phyloP scores from a whole-genome alignment of 2,797 vertebrate species.

The Cuniculus paca region DNA sequence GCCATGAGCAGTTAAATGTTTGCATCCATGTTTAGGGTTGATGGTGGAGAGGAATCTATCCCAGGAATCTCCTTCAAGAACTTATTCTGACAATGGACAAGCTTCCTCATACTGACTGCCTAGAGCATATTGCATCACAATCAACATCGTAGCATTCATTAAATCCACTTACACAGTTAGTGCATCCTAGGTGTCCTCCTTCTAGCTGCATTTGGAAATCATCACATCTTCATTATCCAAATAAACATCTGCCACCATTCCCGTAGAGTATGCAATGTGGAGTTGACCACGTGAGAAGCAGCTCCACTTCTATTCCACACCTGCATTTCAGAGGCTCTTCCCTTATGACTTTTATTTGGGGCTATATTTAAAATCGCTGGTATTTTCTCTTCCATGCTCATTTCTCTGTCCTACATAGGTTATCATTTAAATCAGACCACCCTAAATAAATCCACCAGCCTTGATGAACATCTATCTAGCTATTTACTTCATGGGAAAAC shows the following conservation, averaged over 20 bases:
- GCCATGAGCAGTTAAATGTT: not conserved
- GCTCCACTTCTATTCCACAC: not conserved
- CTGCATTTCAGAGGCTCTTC: not conserved
- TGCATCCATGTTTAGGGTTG: not conserved
- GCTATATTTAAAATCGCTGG: conserved; percentile 41
- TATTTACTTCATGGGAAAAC: conserved; percentile 22
- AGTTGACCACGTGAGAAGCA: not conserved
- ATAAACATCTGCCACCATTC: not conserved
- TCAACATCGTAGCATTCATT: not conserved
- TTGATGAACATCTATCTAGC: conserved; percentile 22
- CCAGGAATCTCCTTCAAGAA: conserved; percentile 30
- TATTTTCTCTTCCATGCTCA: conserved; percentile 14
- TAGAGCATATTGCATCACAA: not conserved
- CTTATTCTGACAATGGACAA: not conserved
- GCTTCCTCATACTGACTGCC: not conserved
- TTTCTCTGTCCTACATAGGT: conserved; percentile 10
- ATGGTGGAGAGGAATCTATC: not conserved
- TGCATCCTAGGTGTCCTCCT: not conserved
- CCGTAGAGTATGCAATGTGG: not conserved
- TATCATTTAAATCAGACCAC: conserved; percentile 46
- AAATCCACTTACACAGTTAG: not conserved
- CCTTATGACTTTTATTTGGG: not conserved
- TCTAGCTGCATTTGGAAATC: conserved; percentile 30
- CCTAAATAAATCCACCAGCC: conserved; percentile 15
- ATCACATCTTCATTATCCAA: conserved; percentile 30